Evolutionary conservation across 2,113 vertebrate genomes (phyloP), one percentile per base, ranked within the genome.

Genomic region (Microcebus ravelobensis): DNA sequence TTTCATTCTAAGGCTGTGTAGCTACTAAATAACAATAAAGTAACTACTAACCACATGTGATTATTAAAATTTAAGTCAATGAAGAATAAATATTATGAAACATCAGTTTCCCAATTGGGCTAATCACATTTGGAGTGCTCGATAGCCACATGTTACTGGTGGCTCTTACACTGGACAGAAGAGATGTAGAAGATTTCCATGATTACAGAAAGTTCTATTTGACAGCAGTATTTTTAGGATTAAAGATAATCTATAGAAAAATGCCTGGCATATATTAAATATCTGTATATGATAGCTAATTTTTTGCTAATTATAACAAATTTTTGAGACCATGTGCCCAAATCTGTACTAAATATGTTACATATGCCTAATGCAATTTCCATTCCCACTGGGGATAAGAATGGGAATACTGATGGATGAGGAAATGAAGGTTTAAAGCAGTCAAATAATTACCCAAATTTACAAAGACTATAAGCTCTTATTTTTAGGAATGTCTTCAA

Each of bases 131-230:
- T 57, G 36, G 88, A 82, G 50, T 31, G 1, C 15, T 79, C 20
- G 34, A 0, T 63, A 67, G 23, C 3, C 7, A 57, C 3, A 2
- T 2, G 0, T 48, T 12, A 9, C 13, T 77, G 20, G 10, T 31
- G n/a, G 7, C 25, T 88, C 1, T 59, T 23, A 13, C 63, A 6
- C 42, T 42, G 29, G 34, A 31, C 8, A 15, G 0, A 7, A 48
- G 9, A 89, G 18, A 20, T 70, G 31, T 0, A 83, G 45, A 83
- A 45, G 8, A 77, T n/a, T 55, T 77, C 6, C 29, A 76, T 59
- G 25, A 55, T 27, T 15, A 87, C 3, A 50, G 34, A 89, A 85
- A n/a, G 2, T 67, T 88, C 42, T 34, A 3, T 45, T 27, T 85
- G 55, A 73, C 0, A 90, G 11, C 10, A 65, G 17, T 48, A 2